Percentiles rank a stretch among this genome's conserved stretches.
phyloP scores from a whole-genome alignment of 2,888 invertebrate species.

The Acleris laterana region DNA sequence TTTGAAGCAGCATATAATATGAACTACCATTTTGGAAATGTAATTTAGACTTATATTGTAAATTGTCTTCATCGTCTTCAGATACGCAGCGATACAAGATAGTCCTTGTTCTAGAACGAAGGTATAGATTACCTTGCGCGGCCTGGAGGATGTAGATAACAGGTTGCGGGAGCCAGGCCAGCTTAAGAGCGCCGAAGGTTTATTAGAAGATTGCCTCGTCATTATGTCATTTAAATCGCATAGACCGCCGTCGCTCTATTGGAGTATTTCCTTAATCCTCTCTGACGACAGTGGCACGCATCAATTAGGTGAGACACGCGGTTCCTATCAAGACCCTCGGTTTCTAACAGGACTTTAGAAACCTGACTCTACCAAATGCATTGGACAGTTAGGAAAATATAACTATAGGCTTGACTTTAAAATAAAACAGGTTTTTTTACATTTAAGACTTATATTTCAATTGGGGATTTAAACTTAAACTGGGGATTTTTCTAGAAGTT shows the following conservation, averaged over 20 bases:
- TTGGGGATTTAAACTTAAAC: too few species aligned
- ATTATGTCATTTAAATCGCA: slow-evolving; percentile 85
- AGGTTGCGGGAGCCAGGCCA: slow-evolving; percentile 71
- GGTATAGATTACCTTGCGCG: slow-evolving; percentile 53
- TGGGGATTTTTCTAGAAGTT: too few species aligned
- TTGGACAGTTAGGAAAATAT: too few species aligned
- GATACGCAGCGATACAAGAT: not conserved
- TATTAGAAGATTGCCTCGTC: slow-evolving; percentile 84
- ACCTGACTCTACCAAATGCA: not conserved
- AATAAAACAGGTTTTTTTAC: too few species aligned
- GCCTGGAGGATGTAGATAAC: slow-evolving; percentile 79
- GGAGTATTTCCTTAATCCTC: slow-evolving; percentile 84
- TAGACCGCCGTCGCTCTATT: slow-evolving; percentile 83
- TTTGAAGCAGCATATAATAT: too few species aligned
- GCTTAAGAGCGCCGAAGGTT: slow-evolving; percentile 81
- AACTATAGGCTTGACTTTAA: too few species aligned
- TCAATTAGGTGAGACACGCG: slow-evolving; percentile 76
- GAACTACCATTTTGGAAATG: not conserved
- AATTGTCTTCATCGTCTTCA: not conserved
- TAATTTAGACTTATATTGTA: not conserved
- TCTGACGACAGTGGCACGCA: slow-evolving; percentile 78
- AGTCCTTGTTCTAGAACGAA: slow-evolving; percentile 9
- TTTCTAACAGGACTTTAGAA: not conserved
- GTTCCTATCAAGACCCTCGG: slow-evolving; percentile 63
- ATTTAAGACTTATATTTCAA: too few species aligned